These are phyloP conservation scores for Gopherus evgoodei DNA, from an alignment of 2,113 vertebrate species.

Conservation along the genomic window DNA sequence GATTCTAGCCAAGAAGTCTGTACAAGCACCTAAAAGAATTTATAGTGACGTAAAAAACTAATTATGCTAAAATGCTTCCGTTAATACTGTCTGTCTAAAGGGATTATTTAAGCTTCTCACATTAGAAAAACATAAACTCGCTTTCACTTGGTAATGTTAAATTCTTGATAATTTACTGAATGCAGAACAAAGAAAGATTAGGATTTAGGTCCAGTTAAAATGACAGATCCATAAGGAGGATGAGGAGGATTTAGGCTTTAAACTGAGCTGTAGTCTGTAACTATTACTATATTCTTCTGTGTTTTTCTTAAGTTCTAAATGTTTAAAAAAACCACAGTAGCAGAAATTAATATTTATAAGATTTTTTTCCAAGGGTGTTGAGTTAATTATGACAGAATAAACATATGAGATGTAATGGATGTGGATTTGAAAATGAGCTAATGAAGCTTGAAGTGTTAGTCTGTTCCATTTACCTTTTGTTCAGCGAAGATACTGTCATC, in stretches of 20 bases:
- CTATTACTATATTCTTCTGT: not conserved
- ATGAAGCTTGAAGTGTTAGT: not conserved
- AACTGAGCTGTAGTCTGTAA: not conserved
- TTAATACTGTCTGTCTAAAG: not conserved
- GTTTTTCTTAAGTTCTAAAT: not conserved
- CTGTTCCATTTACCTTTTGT: not conserved
- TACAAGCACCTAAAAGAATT: not conserved
- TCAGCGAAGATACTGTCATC: not conserved
- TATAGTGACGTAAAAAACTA: not conserved
- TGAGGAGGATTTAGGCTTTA: not conserved
- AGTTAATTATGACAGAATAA: not conserved
- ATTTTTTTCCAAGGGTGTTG: not conserved
- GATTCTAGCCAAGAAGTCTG: not conserved
- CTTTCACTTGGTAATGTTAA: not conserved
- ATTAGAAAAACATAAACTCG: not conserved
- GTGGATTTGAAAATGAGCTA: not conserved
- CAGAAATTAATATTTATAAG: not conserved
- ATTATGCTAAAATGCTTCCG: not conserved
- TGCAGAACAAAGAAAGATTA: not conserved
- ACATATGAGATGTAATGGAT: not conserved
- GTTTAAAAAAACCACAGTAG: not conserved
- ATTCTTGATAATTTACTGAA: not conserved
- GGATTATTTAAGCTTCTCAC: not conserved
- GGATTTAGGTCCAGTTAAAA: not conserved
- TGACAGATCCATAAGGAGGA: not conserved